Evolutionary conservation across 2,113 vertebrate genomes (phyloP).

Genomic region (Tylochromis polylepis): DNA sequence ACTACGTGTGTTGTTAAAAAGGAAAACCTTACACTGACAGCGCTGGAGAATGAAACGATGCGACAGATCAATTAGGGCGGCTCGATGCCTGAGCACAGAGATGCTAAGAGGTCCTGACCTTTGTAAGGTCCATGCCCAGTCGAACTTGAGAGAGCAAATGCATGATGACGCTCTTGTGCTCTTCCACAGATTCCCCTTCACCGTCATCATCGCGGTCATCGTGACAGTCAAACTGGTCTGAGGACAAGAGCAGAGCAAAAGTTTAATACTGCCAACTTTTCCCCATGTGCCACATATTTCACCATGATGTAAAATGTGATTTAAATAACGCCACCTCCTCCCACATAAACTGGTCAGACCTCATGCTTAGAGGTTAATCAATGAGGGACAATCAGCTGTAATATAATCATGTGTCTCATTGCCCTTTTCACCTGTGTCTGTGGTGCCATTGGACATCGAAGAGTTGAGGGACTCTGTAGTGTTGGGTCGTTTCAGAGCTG

Average conservation of each 20-base stretch:
- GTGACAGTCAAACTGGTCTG: constrained; percentile 89
- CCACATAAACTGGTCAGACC: not conserved
- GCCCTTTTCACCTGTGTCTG: constrained; percentile 82
- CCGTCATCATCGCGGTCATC: constrained; percentile 91
- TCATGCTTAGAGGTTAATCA: not conserved
- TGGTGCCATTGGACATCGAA: constrained; percentile 96
- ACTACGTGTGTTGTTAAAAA: not conserved
- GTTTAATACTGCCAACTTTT: not conserved
- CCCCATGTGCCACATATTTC: not conserved
- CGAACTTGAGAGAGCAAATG: constrained; percentile 96
- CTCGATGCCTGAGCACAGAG: not conserved
- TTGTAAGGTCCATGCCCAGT: constrained; percentile 97
- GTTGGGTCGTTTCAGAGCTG: constrained; percentile 86
- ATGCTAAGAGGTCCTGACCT: constrained; percentile 70
- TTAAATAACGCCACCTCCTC: not conserved
- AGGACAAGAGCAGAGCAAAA: not conserved
- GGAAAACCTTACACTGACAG: not conserved
- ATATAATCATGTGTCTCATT: not conserved
- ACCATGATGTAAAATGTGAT: not conserved
- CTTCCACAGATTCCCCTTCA: constrained; percentile 94
- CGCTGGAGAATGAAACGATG: not conserved
- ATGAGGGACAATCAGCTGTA: not conserved
- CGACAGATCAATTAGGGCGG: not conserved
- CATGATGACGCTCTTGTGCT: constrained; percentile 99
- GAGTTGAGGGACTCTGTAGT: constrained; percentile 94